These are phyloP conservation scores for Ridgeia piscesae DNA, from an alignment of 1,140 invertebrate species.

Conservation along the genomic window DNA sequence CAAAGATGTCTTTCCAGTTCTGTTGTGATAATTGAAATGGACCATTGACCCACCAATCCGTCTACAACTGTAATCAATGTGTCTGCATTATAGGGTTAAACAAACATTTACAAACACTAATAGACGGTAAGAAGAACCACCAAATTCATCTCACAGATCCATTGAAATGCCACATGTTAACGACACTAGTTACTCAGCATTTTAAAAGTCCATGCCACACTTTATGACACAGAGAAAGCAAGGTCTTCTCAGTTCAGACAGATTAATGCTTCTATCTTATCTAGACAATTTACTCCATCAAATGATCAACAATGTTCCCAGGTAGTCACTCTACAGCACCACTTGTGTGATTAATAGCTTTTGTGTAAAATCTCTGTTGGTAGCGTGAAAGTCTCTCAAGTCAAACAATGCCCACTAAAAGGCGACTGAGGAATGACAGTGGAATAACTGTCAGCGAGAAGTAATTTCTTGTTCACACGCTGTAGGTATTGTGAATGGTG, in stretches of 20 bases:
- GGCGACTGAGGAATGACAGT: not conserved
- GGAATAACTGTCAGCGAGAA: not conserved
- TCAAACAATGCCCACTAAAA: not conserved
- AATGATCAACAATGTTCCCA: not conserved
- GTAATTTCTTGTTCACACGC: not conserved
- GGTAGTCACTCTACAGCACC: not conserved
- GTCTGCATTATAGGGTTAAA: no score
- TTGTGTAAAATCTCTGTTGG: not conserved
- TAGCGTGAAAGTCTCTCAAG: not conserved
- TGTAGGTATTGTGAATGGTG: not conserved
- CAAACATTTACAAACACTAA: not conserved
- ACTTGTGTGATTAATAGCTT: not conserved
- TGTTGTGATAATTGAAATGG: no score
- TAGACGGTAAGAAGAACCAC: not conserved
- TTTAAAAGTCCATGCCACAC: not conserved
- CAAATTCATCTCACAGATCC: not conserved
- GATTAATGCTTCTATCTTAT: not conserved
- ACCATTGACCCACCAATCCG: no score
- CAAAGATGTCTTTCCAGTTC: no score
- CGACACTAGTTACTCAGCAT: not conserved
- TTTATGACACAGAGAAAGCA: not conserved
- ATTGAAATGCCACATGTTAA: not conserved
- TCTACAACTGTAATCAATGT: no score
- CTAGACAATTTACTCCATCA: not conserved
- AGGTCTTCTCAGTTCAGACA: not conserved